Evolutionary conservation across 1,140 invertebrate species (phyloP), one percentile per base, ranked within the genome.

Genomic region (Drosophila nigrodunni): DNA sequence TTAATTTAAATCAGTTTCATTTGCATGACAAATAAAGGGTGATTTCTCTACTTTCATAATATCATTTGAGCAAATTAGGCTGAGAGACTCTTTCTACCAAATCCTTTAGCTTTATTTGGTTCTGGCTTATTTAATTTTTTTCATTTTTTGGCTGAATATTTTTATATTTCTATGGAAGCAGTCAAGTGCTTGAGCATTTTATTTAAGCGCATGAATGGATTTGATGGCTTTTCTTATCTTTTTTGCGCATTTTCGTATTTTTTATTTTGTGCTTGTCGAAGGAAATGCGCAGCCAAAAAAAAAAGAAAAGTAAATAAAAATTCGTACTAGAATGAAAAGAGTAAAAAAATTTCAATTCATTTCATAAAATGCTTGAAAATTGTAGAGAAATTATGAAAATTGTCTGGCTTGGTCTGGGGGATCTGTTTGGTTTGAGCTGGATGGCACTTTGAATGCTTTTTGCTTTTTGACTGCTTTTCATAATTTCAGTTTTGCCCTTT

Each of bases 141-240:
- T 61, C 34, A 30, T 50, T 64, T 69, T 66, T 75, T 41, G 78
- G 46, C 44, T 80, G 49, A 88, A 57, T 66, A 82, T 79, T 81
- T 91, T 79, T 21, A 21, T 21, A 21, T 21, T 30, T 87, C 72
- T 82, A 90, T 91, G 90, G 90, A 91, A 90, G 90, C 90, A 91
- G 90, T 91, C 90, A 91, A 91, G 90, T 91, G 90, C 86, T 90
- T 79, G 90, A 91, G 90, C 90, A 91, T 91, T 91, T 91, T 91
- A 91, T 91, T 91, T 91, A 91, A 91, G 90, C 90, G 82, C 82
- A 91, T 83, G 90, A 90, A 91, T 87, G 86, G 85, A 81, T 87
- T 87, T 89, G 78, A 91, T 80, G 82, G 78, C 74, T 88, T 88
- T 83, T 76, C 88, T 85, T 88, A 54, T 68, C 64, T 71, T 39